Evolutionary conservation across 2,888 invertebrate genomes (phyloP), one percentile per base, ranked within the genome.

Genomic region (Dendrolimus pini): DNA sequence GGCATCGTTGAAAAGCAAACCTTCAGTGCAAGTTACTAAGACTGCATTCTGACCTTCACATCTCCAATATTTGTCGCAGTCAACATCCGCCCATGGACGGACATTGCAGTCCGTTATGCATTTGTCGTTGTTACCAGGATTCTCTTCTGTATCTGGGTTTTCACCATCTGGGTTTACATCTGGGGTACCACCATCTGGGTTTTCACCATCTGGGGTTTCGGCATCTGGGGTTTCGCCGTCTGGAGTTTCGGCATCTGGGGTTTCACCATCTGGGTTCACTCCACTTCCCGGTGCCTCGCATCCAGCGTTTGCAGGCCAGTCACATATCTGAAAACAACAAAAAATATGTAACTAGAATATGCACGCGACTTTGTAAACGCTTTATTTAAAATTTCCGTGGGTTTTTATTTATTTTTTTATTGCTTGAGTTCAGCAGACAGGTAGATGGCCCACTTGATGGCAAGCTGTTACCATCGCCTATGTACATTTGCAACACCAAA

Each of bases 61-160:
- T 0, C 70, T 61, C 80, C 82, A 89, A 75, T 73, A 89, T 56
- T 88, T 89, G 62, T 88, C 83, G 54, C 89, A 88, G 30, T 83
- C 83, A 0, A 74, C 77, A 55, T 89, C 85, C 0, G 79, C 74
- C 87, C 88, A 89, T 0, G 85, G 82, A 0, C 72, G 67, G 1
- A 80, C 63, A 60, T 89, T 79, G 72, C 89, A 89, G 9, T 63
- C 61, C 0, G 71, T 61, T 41, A 61, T 58, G 62, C 89, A 88
- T 66, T 59, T 75, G 41, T 54, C 57, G 0, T 58, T 62, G 8
- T 54, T 59, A 8, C 18, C 42, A 12, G 30, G 41, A 7, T 10
- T 41, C 1, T 53, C 42, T 2, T 54, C 57, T 0, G 9, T 10
- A 47, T 10, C 47, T 47, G 9, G 9, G 47, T 47, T 47, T 52